These are phyloP conservation scores for Canis aureus DNA, from an alignment of 2,113 vertebrate species.

Conservation along the genomic window DNA sequence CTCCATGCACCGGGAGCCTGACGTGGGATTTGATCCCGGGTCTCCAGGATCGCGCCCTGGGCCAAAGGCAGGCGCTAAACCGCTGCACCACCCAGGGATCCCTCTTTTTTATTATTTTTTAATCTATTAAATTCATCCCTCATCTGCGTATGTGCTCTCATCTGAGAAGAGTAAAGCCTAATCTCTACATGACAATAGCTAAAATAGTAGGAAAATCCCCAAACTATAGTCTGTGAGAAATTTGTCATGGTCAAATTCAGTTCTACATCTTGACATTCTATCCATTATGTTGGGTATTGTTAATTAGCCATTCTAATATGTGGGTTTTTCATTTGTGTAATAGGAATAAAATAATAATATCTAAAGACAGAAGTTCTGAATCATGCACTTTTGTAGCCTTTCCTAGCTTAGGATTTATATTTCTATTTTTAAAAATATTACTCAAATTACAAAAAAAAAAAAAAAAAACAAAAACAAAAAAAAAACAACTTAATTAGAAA, in stretches of 20 bases:
- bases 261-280: neutral
- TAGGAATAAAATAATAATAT: neutral
- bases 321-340: neutral
- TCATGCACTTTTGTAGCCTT: neutral
- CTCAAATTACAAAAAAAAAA: neutral
- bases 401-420: neutral
- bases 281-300: rapidly evolving
- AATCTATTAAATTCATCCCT: neutral
- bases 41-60: too few relatives aligned
- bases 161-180: neutral
- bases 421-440: neutral
- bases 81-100: too few relatives aligned
- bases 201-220: neutral
- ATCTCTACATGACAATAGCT: neutral
- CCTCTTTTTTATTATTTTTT: neutral
- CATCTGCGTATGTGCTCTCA: neutral
- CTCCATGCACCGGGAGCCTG: too few relatives aligned
- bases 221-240: neutral
- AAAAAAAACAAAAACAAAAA: neutral
- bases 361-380: neutral
- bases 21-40: too few relatives aligned
- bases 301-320: neutral
- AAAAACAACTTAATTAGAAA: neutral
- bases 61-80: too few relatives aligned
- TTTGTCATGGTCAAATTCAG: neutral